Evolutionary conservation across 2,888 invertebrate species (phyloP).

Genomic region (Aleiodes testaceus): DNA sequence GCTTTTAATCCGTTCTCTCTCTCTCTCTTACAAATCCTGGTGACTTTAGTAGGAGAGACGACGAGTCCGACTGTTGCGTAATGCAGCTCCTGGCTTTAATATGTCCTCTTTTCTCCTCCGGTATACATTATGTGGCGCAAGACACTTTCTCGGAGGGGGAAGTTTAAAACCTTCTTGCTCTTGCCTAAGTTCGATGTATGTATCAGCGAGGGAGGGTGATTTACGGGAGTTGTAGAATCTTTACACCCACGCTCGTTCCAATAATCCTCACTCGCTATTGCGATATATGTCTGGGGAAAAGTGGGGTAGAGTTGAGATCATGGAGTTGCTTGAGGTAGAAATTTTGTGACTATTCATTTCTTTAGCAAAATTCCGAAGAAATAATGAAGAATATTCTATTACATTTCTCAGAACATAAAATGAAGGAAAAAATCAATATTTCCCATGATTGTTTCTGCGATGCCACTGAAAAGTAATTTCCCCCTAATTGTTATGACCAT

Average conservation of each 20-base stretch:
- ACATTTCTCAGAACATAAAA: too few relatives aligned
- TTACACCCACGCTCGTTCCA: too few relatives aligned
- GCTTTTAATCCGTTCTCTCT: conserved; percentile 48
- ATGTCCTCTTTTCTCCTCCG: conserved; percentile 31
- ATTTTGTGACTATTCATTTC: too few relatives aligned
- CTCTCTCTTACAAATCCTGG: conserved; percentile 20
- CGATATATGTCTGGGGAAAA: neutral
- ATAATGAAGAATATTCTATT: too few relatives aligned
- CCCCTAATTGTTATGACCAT: neutral
- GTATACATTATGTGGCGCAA: conserved; percentile 28
- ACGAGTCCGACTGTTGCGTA: conserved; percentile 42
- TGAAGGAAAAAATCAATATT: too few relatives aligned
- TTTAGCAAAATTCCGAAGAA: too few relatives aligned
- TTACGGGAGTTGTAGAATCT: conserved; percentile 14
- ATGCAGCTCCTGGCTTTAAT: conserved; percentile 30
- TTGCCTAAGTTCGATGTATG: conserved; percentile 6
- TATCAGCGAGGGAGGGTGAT: conserved; percentile 31
- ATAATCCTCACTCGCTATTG: conserved; percentile 1
- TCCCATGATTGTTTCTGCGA: too few relatives aligned
- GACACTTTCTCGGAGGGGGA: conserved; percentile 17
- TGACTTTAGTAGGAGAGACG: conserved; percentile 8
- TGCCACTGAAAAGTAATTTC: neutral
- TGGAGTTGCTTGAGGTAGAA: too few relatives aligned
- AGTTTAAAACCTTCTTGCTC: conserved; percentile 18
- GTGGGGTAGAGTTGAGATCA: too few relatives aligned